These are phyloP conservation scores for Chaunax sp. DNA, from an alignment of 2,797 vertebrate genomes.

Conservation along the genomic window DNA sequence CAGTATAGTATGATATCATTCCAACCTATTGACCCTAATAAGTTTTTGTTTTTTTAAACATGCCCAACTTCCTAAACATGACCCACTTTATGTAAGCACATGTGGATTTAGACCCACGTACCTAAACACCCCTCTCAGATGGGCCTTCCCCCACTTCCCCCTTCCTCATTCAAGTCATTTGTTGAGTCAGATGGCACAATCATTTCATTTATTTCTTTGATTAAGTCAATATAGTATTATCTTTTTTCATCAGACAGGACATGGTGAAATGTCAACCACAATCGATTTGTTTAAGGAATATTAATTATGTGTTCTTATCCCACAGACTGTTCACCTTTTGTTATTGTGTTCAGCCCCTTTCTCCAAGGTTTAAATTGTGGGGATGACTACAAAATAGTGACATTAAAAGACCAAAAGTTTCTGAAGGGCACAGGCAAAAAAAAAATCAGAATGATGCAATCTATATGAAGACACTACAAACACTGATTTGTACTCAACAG, in stretches of 20 bases:
- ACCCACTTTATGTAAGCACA: slow-evolving; percentile 50
- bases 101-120: slow-evolving; percentile 1
- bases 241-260: too few relatives aligned
- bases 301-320: too few relatives aligned
- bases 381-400: too few relatives aligned
- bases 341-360: too few relatives aligned
- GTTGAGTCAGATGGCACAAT: slow-evolving; percentile 14
- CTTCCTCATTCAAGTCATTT: slow-evolving; percentile 15
- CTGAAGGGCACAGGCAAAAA: too few relatives aligned
- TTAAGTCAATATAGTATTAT: neutral
- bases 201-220: slow-evolving; percentile 1
- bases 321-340: too few relatives aligned
- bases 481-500: neutral
- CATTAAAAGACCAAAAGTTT: too few relatives aligned
- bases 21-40: slow-evolving; percentile 57
- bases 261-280: neutral
- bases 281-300: neutral
- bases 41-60: too few relatives aligned
- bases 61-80: slow-evolving; percentile 38
- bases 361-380: too few relatives aligned
- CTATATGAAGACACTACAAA: neutral
- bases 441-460: neutral
- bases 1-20: slow-evolving; percentile 47
- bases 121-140: slow-evolving; percentile 6
- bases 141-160: neutral